Evolutionary conservation across 2,888 invertebrate species (phyloP), one percentile per base, ranked within the genome.

Genomic region (Macroteleia sp.): DNA sequence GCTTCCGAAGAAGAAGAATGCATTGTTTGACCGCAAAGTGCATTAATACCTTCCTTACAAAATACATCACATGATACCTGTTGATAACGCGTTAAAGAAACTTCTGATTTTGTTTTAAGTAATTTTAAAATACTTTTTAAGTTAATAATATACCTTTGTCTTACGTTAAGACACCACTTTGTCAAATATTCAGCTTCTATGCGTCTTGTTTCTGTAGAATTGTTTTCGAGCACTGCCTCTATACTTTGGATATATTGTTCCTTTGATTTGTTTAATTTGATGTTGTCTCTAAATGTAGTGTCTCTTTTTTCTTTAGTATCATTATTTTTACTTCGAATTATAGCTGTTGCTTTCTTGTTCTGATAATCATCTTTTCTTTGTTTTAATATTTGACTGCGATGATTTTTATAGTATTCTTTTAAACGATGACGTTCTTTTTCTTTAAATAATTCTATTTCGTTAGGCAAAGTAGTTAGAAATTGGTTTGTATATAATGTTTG

Each of bases 21-120:
- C 52, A 42, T 52, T 14, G 64, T 14, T 20, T 52, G 64, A 41
- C 41, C 62, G 30, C 64, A 64, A 3, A 64, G n/a, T 12, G 52
- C 30, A 30, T 10, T 20, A 10, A 52, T 32, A 12, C 42, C 12
- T 16, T 64, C 64, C 8, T 52, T 16, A 25, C 34, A 42, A 14
- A 17, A 9, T 16, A 52, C 17, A 42, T 52, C 44, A 12, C 6
- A 4, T 10, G 64, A 52, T 17, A 32, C 3, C 0, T 20, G 6
- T 32, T 54, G 19, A 4, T 52, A 42, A 12, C 64, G 52, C 5
- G 52, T 32, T 25, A 64, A 2, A 22, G 52, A 16, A 19, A 42
- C 44, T 30, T 52, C 19, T 22, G 16, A 42, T 56, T 56, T 67
- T 19, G 14, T 67, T 67, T 56, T 44, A 2, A 67, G 17, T 28